Conservation (phyloP, 2,888 invertebrate genomes). For the Ganaspis brasiliensis region DNA sequence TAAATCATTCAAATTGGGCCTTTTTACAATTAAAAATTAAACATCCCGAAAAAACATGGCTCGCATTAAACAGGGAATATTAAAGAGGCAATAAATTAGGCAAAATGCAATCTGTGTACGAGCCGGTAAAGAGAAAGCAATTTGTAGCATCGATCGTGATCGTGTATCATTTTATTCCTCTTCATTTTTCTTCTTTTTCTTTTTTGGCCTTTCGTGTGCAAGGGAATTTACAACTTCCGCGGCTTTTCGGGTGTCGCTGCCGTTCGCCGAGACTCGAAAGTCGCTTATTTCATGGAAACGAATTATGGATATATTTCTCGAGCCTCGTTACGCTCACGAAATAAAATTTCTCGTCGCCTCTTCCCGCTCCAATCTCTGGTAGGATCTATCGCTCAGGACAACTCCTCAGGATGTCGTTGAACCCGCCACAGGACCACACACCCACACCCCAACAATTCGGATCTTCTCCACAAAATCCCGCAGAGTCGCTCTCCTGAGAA, state of each 20-base stretch:
- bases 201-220: background rate
- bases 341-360: conserved; percentile 31
- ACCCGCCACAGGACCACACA: conserved; percentile 48
- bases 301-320: conserved; percentile 28
- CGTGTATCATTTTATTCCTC: conserved; percentile 13
- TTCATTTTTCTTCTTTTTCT: too few species aligned
- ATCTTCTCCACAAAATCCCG: conserved; percentile 41
- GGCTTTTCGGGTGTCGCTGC: conserved; percentile 7
- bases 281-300: conserved; percentile 31
- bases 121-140: conserved; percentile 24
- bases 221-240: conserved; percentile 28
- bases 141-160: conserved; percentile 32
- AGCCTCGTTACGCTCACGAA: conserved; percentile 25
- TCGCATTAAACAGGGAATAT: conserved; percentile 1
- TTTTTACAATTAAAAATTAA: conserved; percentile 4
- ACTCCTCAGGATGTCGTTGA: conserved; percentile 50
- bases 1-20: conserved; percentile 1
- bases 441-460: conserved; percentile 53
- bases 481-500: conserved; percentile 46
- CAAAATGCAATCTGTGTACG: conserved; percentile 11
- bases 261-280: conserved; percentile 4
- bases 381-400: conserved; percentile 13
- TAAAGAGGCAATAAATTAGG: background rate
- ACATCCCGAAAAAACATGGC: background rate
- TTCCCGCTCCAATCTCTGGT: conserved; percentile 14